Evolutionary conservation across 2,888 invertebrate species (phyloP).

Genomic region (Dioctria linearis): DNA sequence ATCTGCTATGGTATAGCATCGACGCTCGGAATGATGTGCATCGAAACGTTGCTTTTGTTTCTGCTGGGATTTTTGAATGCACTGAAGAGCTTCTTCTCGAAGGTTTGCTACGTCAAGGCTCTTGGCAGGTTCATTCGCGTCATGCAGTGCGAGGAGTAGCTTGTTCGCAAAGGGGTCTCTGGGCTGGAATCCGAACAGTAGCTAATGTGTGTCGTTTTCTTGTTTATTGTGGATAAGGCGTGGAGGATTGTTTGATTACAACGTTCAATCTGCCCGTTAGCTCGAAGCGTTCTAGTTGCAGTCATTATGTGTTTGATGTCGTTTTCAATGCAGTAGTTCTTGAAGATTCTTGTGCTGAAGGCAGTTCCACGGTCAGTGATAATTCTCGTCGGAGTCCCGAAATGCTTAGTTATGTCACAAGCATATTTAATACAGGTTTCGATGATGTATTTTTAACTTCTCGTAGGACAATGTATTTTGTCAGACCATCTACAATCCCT

Average conservation of each 20-base stretch:
- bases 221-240: not conserved
- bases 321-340: not conserved
- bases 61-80: no score
- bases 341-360: not conserved
- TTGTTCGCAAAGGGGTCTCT: not conserved
- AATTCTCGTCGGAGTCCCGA: no score
- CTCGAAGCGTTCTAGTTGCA: slow-evolving; percentile 57
- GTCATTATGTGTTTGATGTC: not conserved
- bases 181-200: not conserved
- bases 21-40: slow-evolving; percentile 2
- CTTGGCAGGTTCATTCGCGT: not conserved
- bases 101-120: not conserved
- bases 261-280: slow-evolving; percentile 60
- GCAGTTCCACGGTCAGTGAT: slow-evolving; percentile 5
- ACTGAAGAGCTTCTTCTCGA: no score
- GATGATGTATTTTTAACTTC: no score
- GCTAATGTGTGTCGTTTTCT: not conserved
- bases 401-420: no score
- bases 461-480: no score
- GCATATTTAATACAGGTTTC: no score
- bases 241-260: not conserved
- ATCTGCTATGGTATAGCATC: slow-evolving; percentile 15
- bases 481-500: no score
- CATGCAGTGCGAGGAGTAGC: not conserved
- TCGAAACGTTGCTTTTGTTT: slow-evolving; percentile 38